Evolutionary conservation across 2,113 vertebrate genomes (phyloP).

Genomic region (Sebastes fasciatus): DNA sequence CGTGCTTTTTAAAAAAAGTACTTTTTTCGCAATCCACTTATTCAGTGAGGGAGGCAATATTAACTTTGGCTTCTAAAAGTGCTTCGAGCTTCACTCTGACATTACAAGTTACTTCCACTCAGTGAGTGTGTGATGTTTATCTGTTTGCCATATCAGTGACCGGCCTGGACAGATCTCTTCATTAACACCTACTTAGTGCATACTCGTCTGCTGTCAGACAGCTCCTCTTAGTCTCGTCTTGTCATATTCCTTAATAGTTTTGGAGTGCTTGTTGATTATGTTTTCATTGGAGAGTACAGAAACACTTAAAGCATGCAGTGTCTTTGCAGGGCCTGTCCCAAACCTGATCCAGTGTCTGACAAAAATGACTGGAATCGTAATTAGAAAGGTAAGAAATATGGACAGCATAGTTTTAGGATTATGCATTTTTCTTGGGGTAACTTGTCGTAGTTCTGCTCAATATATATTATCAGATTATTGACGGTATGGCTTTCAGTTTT

Average conservation of each 20-base stretch:
- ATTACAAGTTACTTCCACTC: slow-evolving; percentile 65
- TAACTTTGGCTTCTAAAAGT: slow-evolving; percentile 56
- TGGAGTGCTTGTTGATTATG: slow-evolving; percentile 47
- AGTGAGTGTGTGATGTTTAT: slow-evolving; percentile 74
- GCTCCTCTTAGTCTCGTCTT: slow-evolving; percentile 47
- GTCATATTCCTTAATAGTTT: slow-evolving; percentile 52
- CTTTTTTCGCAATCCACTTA: neutral
- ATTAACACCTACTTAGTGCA: slow-evolving; percentile 75
- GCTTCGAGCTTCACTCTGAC: slow-evolving; percentile 65
- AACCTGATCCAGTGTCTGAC: slow-evolving; percentile 35
- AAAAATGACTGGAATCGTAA: slow-evolving; percentile 46
- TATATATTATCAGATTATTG: neutral
- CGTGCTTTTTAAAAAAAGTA: neutral
- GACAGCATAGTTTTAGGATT: neutral
- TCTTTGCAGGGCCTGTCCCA: slow-evolving; percentile 64
- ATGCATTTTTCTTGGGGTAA: neutral
- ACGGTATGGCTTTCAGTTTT: neutral
- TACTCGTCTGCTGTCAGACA: slow-evolving; percentile 63
- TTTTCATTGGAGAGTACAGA: slow-evolving; percentile 47
- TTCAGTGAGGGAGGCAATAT: slow-evolving; percentile 21
- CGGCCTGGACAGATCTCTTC: slow-evolving; percentile 79
- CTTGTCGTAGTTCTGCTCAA: neutral
- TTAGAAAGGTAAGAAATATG: slow-evolving; percentile 33
- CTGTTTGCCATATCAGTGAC: slow-evolving; percentile 75
- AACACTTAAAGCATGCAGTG: slow-evolving; percentile 38